Percentiles rank a stretch among this genome's conserved stretches.
phyloP scores from a whole-genome alignment of 2,888 invertebrate genomes.

The Lepidonotus clava region DNA sequence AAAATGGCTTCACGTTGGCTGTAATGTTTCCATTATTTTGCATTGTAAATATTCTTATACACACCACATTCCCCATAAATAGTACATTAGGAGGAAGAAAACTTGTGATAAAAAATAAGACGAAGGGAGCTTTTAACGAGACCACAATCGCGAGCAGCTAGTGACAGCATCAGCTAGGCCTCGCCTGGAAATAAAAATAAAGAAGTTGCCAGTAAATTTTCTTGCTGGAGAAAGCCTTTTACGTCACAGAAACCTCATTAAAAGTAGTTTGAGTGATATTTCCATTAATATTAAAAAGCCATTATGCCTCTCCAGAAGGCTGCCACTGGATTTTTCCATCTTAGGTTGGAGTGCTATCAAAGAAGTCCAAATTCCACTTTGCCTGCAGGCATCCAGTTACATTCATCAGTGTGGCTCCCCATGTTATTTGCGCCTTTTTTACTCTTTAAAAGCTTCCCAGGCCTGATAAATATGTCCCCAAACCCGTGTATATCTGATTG shows the following conservation, averaged over 20 bases:
- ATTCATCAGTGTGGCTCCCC: constrained; percentile 4
- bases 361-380: background rate
- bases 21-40: background rate
- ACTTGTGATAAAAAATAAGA: background rate
- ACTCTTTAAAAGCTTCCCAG: constrained; percentile 37
- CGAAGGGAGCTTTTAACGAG: constrained; percentile 16
- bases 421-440: constrained; percentile 18
- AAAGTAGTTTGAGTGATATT: constrained; percentile 44
- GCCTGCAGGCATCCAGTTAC: background rate
- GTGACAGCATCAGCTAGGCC: background rate
- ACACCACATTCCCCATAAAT: constrained; percentile 19
- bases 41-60: constrained; percentile 26
- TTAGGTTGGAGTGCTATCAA: constrained; percentile 17
- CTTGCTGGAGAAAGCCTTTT: constrained; percentile 3
- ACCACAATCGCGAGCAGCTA: background rate
- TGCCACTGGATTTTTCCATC: constrained; percentile 8
- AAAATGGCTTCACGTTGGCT: background rate
- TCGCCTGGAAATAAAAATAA: background rate
- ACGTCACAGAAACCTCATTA: constrained; percentile 43
- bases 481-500: constrained; percentile 36
- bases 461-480: constrained; percentile 30
- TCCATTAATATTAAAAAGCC: constrained; percentile 46
- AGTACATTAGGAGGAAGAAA: background rate
- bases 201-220: constrained; percentile 12
- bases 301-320: constrained; percentile 26